Base-by-base conservation (phyloP, 1,140 invertebrate genomes). In the Trichogramma pretiosum region DNA sequence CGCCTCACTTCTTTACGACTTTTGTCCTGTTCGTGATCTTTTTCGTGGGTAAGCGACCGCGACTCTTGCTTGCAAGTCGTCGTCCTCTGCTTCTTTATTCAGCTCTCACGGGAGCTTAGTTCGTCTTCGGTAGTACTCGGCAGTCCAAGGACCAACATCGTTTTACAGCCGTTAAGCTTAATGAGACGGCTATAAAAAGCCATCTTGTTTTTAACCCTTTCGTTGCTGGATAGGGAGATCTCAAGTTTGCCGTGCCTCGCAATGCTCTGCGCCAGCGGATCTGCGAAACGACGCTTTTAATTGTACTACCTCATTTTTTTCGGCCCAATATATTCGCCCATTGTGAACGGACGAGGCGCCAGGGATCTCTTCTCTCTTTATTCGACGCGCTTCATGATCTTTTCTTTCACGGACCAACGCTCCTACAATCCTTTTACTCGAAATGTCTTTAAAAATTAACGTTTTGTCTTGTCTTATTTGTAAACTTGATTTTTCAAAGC, bases 161-260 rank as follows among this genome's bases (percentile, higher is more conserved):
- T 69, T 72, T 69, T 63, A 68, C 65, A 72, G 67, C 58, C 67
- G 58, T 70, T 72, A 63, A 69, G 53, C 64, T 61, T 65, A 65
- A 71, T 67, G 61, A 59, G 60, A 45, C 56, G 46, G 57, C 55
- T 66, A 69, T 69, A 67, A 69, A 69, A 68, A 62, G 56, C 67
- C 63, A 70, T 70, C 67, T 68, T 65, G 64, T 66, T 68, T 63
- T 64, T 61, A 69, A 67, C 67, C 68, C 65, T 64, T 66, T 56
- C 48, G 52, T 18, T 44, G 40, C 41, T 46, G 22, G 33, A 34
- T 28, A 26, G 32, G 30, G 39, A 24, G 37, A 5, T 9, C 18
- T 8, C n/a, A n/a, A n/a, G n/a, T n/a, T n/a, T n/a, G n/a, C n/a
- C n/a, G n/a, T 24, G 9, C 39, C 10, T 41, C 39, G 23, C n/a